Evolutionary conservation across 2,888 invertebrate genomes (phyloP), one percentile per base, ranked within the genome.

Genomic region (Leuctra nigra): DNA sequence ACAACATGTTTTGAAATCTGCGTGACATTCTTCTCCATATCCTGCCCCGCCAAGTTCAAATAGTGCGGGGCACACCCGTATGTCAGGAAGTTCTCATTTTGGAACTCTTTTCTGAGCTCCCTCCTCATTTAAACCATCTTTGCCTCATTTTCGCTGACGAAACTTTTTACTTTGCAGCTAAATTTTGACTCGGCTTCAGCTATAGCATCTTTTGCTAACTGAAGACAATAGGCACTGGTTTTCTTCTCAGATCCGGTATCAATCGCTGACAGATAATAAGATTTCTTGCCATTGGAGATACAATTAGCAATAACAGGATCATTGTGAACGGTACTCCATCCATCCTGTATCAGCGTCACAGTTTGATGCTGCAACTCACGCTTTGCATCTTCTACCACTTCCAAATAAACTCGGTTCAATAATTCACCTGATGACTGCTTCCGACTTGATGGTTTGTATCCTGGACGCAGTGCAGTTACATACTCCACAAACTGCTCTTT

Each of bases 121-220:
- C 24, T 14, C 14, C 33, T 52, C 3, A 33, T 9, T n/a, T 14
- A 13, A 35, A 35, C 18, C 4, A 25, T 53, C 16, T 53, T 35
- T 35, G 36, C 36, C 36, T 18, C 3, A 13, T 53, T 53, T 18
- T 36, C 53, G 20, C 20, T 36, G 22, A 53, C 53, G 36, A 53
- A 35, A 53, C 38, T 53, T 38, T 35, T 53, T 23, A 53, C 38
- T 53, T 53, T 53, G 22, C 53, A 36, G 36, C 38, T 3, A 53
- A 53, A 53, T 39, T 53, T 20, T 53, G 35, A 20, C 23, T 53
- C 22, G 14, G 36, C 53, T 36, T 9, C n/a, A 23, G n/a, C 13
- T 22, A 53, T 13, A 22, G 53, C 53, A 38, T 53, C 53, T 16
- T 53, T 38, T 38, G 53, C 53, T n/a, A 53, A 39, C 36, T 53